Conservation (phyloP, 1,140 invertebrate species). For the Ceratina calcarata region DNA sequence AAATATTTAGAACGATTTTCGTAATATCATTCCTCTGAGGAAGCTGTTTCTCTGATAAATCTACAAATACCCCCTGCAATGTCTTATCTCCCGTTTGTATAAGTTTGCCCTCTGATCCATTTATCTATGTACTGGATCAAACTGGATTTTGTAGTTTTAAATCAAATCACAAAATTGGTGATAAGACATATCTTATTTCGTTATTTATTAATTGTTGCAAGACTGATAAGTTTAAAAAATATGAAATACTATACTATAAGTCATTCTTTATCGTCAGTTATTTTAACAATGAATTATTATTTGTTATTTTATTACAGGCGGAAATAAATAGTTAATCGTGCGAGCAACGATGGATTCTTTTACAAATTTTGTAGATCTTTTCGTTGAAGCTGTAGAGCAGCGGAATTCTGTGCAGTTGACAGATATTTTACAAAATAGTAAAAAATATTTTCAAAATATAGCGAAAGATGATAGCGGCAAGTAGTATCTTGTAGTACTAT, state of each 20-base stretch:
- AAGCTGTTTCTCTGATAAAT: not conserved
- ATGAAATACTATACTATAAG: not conserved
- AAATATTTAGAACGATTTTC: not conserved
- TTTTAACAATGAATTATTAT: not conserved
- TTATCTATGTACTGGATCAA: not conserved
- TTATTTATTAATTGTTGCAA: too few species aligned
- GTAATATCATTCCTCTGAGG: not conserved
- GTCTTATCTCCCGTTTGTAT: constrained; percentile 15
- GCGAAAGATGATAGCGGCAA: constrained; percentile 61
- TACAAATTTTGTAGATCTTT: constrained; percentile 58
- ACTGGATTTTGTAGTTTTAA: not conserved
- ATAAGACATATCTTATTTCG: too few species aligned
- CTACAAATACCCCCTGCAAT: constrained; percentile 1
- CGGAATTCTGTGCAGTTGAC: constrained; percentile 41
- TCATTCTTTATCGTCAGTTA: not conserved
- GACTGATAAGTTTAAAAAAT: not conserved
- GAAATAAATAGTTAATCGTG: not conserved
- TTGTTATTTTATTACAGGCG: not conserved
- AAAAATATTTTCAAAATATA: constrained; percentile 58
- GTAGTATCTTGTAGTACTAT: constrained; percentile 21
- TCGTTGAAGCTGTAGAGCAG: constrained; percentile 32
- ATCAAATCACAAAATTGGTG: too few species aligned
- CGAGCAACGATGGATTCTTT: constrained; percentile 66
- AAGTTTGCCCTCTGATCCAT: constrained; percentile 11
- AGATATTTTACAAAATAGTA: constrained; percentile 50